Percentiles rank a stretch among this genome's conserved stretches.
Evolutionary conservation across 1,140 invertebrate species (phyloP).

Genomic region (Eumaeus atala): DNA sequence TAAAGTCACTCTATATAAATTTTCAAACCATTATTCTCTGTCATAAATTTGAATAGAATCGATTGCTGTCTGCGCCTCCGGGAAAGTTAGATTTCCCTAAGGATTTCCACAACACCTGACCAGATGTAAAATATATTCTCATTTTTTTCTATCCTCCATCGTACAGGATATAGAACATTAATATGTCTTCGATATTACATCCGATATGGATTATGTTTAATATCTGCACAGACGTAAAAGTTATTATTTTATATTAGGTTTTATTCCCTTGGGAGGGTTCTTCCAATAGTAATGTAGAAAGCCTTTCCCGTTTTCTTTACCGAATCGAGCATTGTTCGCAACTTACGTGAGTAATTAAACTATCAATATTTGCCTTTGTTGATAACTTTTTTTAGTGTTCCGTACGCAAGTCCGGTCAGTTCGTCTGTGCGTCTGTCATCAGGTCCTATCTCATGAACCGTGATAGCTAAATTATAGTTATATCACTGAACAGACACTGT

Average conservation of each 20-base stretch:
- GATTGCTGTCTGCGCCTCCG: slow-evolving; percentile 71
- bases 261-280: too few relatives aligned
- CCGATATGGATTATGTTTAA: neutral
- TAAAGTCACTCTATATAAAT: slow-evolving; percentile 35
- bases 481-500: too few relatives aligned
- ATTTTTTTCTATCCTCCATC: slow-evolving; percentile 39
- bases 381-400: too few relatives aligned
- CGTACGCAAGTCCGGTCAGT: too few relatives aligned
- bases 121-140: slow-evolving; percentile 69
- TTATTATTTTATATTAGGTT: neutral
- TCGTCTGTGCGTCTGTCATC: too few relatives aligned
- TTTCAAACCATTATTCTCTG: slow-evolving; percentile 59
- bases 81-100: slow-evolving; percentile 72
- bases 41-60: slow-evolving; percentile 75
- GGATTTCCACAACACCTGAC: slow-evolving; percentile 71
- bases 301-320: too few relatives aligned
- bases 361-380: too few relatives aligned
- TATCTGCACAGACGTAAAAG: slow-evolving; percentile 1
- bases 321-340: too few relatives aligned
- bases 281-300: too few relatives aligned
- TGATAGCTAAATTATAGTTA: too few relatives aligned
- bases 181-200: slow-evolving; percentile 8
- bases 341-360: too few relatives aligned
- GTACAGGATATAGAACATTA: slow-evolving; percentile 18
- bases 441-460: too few relatives aligned